phyloP scores from a whole-genome alignment of 2,797 vertebrate species.

The Gymnothorax reevesii region DNA sequence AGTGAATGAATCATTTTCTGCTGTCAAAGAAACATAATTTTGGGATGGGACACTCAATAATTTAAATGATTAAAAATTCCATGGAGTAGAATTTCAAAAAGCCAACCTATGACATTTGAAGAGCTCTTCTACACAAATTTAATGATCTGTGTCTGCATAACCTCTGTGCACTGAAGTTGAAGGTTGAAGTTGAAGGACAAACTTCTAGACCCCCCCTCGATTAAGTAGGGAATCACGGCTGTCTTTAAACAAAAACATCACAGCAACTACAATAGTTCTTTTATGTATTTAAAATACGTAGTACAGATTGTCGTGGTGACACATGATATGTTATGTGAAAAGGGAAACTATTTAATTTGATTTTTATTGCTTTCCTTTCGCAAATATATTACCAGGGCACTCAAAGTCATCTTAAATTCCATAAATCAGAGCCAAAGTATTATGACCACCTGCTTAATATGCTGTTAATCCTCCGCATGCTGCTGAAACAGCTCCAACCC shows the following conservation, averaged over 20 bases:
- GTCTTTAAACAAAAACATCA: constrained; percentile 20
- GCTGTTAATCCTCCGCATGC: too few species aligned
- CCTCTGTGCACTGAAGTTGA: background rate
- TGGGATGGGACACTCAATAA: background rate
- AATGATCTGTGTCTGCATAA: background rate
- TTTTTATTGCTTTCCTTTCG: background rate
- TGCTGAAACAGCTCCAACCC: too few species aligned
- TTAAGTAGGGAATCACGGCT: background rate
- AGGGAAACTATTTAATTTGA: background rate
- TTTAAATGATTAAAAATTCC: constrained; percentile 1
- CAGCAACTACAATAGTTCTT: constrained; percentile 18
- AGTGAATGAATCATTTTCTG: background rate
- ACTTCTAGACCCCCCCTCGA: background rate
- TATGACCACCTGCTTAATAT: too few species aligned
- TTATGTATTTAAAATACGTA: background rate
- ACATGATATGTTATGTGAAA: background rate
- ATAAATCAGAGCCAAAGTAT: background rate
- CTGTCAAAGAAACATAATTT: background rate
- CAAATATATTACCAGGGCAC: background rate
- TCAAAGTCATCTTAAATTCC: background rate
- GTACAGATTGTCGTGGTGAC: constrained; percentile 4
- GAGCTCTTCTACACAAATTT: background rate
- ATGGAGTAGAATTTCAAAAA: background rate
- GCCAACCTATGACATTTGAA: background rate
- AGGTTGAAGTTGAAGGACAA: too few species aligned